Evolutionary conservation across 2,888 invertebrate species (phyloP), one percentile per base, ranked within the genome.

Genomic region (Argynnis bischoffii): DNA sequence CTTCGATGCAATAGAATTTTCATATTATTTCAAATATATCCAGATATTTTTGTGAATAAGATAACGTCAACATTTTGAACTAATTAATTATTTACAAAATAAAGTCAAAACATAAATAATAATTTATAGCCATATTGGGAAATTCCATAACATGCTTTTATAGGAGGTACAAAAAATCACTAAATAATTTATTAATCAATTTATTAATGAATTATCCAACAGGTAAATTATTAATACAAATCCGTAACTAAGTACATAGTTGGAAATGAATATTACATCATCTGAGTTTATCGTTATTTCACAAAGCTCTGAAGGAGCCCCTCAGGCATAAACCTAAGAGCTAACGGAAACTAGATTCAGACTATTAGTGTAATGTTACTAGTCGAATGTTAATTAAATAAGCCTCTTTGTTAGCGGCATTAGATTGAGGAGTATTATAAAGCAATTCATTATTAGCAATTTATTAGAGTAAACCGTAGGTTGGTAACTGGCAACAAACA

Each of bases 401-500:
- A 63, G 47, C 63, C 56, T 63, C 46, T 16, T 50, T 59, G 55
- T 56, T 67, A 59, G 54, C 51, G 51, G 63, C n/a, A 63, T 57
- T 54, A 65, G 46, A 55, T 69, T 57, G 14, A 68, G 51, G 50
- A 31, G 60, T 64, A 66, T 50, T 70, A 69, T 71, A 67, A 70
- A 71, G 66, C 55, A 55, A 69, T 71, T 74, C 75, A 77, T 79
- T 82, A 79, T 81, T 76, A 73, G 68, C 75, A 77, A 77, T 79
- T 74, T 77, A 72, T 71, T 70, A 69, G 74, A 71, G 76, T 68
- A 75, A 75, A 75, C 75, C 75, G 75, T 72, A 55, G 55, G 21
- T n/a, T 55, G 61, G 41, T 55, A 26, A 51, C 75, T 71, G 77
- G 76, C 71, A 68, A 77, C 81, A 83, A 84, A 86, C 84, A 86